Evolutionary conservation across 1,140 invertebrate species (phyloP).

Genomic region (Rhyzopertha dominica): DNA sequence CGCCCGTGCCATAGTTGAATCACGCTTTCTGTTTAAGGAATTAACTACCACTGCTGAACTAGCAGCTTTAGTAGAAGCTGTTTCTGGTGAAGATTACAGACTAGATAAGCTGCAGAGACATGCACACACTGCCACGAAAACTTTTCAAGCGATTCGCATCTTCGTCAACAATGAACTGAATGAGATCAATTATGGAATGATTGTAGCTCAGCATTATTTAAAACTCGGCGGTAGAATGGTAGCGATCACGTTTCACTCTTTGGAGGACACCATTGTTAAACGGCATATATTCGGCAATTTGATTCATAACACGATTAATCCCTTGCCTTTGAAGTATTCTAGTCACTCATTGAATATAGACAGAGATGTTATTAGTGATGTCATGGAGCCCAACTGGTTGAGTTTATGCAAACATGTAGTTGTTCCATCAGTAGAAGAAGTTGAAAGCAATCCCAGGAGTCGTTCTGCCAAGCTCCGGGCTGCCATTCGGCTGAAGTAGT

Average conservation of each 20-base stretch:
- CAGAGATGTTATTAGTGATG: constrained; percentile 53
- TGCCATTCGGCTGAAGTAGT: constrained; percentile 63
- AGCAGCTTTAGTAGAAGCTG: constrained; percentile 68
- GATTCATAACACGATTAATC: constrained; percentile 60
- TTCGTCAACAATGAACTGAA: constrained; percentile 98
- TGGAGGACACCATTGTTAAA: constrained; percentile 95
- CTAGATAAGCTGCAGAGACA: constrained; percentile 69
- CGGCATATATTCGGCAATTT: constrained; percentile 77
- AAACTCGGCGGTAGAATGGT: constrained; percentile 72
- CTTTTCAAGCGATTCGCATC: constrained; percentile 91
- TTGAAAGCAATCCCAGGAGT: constrained; percentile 73
- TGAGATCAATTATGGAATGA: constrained; percentile 86
- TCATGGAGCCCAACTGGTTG: constrained; percentile 66
- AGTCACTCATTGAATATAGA: constrained; percentile 53
- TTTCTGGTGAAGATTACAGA: constrained; percentile 52
- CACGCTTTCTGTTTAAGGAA: constrained; percentile 73
- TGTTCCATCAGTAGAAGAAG: constrained; percentile 65
- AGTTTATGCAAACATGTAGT: constrained; percentile 78
- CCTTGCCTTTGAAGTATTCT: constrained; percentile 60
- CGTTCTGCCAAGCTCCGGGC: constrained; percentile 85
- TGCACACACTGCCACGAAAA: constrained; percentile 83
- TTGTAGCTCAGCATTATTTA: constrained; percentile 72
- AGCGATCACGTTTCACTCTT: constrained; percentile 84
- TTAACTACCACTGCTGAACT: constrained; percentile 81
- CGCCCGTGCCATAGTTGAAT: constrained; percentile 80